phyloP scores from a whole-genome alignment of 23 tunicate genomes.

The Phallusia fumigata region DNA sequence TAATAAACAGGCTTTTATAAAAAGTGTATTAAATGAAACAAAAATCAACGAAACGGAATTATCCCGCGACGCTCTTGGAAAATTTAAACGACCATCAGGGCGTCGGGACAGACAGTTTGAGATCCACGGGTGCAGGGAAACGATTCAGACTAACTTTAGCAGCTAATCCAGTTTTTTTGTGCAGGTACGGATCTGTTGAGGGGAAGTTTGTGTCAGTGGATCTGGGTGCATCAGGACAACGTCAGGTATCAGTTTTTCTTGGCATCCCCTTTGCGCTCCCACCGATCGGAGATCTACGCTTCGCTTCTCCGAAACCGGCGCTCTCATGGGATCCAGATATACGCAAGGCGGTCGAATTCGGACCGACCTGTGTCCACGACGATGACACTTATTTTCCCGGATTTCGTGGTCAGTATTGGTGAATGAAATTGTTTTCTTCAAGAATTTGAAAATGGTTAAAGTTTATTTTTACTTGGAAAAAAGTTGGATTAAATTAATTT shows the following conservation, averaged over 20 bases:
- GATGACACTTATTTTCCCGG: constrained; percentile 54
- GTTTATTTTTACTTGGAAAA: too few species aligned
- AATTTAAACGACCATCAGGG: too few species aligned
- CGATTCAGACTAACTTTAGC: too few species aligned
- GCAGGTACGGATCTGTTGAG: constrained; percentile 34
- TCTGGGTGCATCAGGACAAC: neutral
- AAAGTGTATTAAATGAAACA: too few species aligned
- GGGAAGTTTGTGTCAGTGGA: constrained; percentile 18
- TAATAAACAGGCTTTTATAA: too few species aligned
- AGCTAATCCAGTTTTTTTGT: neutral
- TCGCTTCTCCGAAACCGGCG: constrained; percentile 45
- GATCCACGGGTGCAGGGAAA: too few species aligned
- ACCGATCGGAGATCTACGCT: constrained; percentile 47
- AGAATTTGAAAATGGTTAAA: too few species aligned
- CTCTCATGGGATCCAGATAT: constrained; percentile 48
- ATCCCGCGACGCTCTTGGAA: too few species aligned
- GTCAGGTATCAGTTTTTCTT: constrained; percentile 34
- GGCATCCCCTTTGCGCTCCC: constrained; percentile 66
- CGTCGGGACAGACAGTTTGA: too few species aligned
- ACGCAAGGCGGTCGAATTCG: constrained; percentile 23
- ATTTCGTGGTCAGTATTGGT: constrained; percentile 32
- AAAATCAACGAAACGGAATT: too few species aligned
- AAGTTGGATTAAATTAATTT: too few species aligned
- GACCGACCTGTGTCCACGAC: constrained; percentile 43
- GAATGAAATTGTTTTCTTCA: too few species aligned